phyloP scores from a whole-genome alignment of 2,113 vertebrate genomes.

The Eclectus roratus region DNA sequence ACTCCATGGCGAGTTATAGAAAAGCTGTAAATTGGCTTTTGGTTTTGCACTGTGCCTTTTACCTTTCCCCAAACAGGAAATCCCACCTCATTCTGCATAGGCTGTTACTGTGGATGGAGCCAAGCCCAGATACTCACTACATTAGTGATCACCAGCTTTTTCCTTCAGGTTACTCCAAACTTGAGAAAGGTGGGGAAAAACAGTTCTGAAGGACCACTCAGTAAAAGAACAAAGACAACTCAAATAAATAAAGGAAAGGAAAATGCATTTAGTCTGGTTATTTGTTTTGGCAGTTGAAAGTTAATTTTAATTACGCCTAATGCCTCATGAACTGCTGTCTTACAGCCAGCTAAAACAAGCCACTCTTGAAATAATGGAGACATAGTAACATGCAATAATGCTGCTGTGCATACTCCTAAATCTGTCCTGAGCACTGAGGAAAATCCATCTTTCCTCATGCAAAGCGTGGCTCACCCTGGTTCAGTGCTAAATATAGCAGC shows the following conservation, averaged over 20 bases:
- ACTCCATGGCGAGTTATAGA: neutral
- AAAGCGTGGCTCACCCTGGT: neutral
- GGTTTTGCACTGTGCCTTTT: constrained; percentile 13
- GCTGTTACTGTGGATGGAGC: neutral
- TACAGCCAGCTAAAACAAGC: constrained; percentile 36
- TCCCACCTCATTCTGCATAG: constrained; percentile 9
- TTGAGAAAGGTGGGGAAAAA: neutral
- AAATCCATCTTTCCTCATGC: neutral
- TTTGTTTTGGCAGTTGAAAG: constrained; percentile 37
- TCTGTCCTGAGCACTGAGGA: neutral
- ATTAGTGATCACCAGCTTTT: neutral
- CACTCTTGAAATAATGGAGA: constrained; percentile 20
- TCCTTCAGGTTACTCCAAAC: neutral
- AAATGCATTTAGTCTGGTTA: neutral
- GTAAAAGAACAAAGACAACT: neutral
- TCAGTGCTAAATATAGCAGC: neutral
- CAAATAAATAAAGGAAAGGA: neutral
- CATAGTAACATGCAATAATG: constrained; percentile 1
- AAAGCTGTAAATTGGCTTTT: constrained; percentile 43
- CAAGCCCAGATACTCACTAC: neutral
- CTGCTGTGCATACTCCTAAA: neutral
- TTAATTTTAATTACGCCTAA: neutral
- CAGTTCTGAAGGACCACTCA: neutral
- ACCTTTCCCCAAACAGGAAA: constrained; percentile 1
- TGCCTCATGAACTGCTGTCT: neutral